phyloP scores from a whole-genome alignment of 2,888 invertebrate species.

The Syritta pipiens region DNA sequence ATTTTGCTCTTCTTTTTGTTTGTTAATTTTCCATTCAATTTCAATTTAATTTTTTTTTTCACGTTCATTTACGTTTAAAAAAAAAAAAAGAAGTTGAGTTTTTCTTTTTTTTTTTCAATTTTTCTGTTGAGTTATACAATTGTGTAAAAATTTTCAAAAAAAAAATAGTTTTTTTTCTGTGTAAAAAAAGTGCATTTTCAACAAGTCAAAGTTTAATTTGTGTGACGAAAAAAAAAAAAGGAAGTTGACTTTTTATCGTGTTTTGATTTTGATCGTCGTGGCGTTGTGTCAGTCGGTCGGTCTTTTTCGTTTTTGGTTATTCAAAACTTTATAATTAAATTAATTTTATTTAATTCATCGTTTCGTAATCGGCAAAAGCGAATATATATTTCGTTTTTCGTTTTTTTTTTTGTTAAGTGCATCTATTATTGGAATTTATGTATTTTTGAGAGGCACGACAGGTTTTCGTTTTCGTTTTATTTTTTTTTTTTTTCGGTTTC shows the following conservation, averaged over 20 bases:
- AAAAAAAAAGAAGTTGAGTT: no score
- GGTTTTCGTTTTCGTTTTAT: no score
- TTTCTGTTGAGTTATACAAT: conserved; percentile 49
- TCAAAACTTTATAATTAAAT: conserved; percentile 37
- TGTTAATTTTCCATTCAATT: conserved; percentile 44
- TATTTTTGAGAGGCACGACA: conserved; percentile 40
- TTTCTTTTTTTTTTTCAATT: conserved; percentile 31
- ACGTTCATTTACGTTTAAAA: no score
- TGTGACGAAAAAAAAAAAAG: conserved; percentile 5
- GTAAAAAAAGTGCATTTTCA: conserved; percentile 54
- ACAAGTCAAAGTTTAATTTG: conserved; percentile 15
- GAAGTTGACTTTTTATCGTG: conserved; percentile 6
- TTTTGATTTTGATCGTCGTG: no score
- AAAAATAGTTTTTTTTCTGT: not conserved
- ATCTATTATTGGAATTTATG: conserved; percentile 54
- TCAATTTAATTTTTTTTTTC: conserved; percentile 50
- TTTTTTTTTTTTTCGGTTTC: conserved; percentile 4
- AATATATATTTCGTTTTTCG: conserved; percentile 11
- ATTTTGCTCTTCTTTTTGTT: conserved; percentile 71
- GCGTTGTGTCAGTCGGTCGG: conserved; percentile 7
- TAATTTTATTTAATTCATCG: conserved; percentile 38
- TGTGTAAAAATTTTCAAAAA: not conserved
- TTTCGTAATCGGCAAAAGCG: conserved; percentile 55
- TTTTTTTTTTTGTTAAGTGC: conserved; percentile 42
- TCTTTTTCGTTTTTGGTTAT: not conserved